phyloP scores from a whole-genome alignment of 2,113 vertebrate species.

The cattle (Bos taurus) region ARS-UCD2.0 NC_037342.1:40049001-40049500 shows the following conservation, averaged over 20 bases:
- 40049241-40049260: neutral
- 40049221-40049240: neutral
- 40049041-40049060: neutral
- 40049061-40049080: neutral
- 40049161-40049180: neutral
- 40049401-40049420: neutral
- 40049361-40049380: neutral
- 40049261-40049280: neutral
- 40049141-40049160: neutral
- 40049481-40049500: neutral
- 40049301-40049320: neutral
- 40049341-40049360: neutral
- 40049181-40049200: neutral
- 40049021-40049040: neutral
- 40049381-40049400: neutral
- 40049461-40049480: neutral
- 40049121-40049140: conserved; percentile 19
- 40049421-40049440: neutral
- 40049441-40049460: neutral
- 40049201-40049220: neutral
- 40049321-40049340: neutral
- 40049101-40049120: neutral
- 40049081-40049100: neutral
- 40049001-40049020: neutral
- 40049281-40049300: neutral